A percentile compares a stretch with the other conserved stretches of the same genome.
phyloP scores from a whole-genome alignment of 2,113 vertebrate genomes.

The Indicator maculatus region DNA sequence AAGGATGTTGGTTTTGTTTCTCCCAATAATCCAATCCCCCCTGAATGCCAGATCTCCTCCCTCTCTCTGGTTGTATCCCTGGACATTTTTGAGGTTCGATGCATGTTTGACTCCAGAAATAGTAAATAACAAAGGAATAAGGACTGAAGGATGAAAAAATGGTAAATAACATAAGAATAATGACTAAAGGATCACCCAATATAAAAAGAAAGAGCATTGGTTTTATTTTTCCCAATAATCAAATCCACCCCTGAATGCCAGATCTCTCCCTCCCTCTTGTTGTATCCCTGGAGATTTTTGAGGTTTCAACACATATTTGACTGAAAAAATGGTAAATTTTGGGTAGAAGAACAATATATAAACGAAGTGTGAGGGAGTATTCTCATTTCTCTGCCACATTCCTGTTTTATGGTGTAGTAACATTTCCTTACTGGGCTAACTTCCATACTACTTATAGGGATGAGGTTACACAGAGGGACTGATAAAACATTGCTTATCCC shows the following conservation, averaged over 20 bases:
- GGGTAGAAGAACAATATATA: neutral
- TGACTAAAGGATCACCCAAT: neutral
- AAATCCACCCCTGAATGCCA: neutral
- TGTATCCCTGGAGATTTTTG: neutral
- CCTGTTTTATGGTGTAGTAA: slow-evolving; percentile 41
- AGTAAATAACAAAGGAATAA: neutral
- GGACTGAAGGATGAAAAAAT: neutral
- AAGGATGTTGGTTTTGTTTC: neutral
- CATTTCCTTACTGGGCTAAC: slow-evolving; percentile 36
- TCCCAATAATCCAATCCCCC: neutral
- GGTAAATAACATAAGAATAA: too few species aligned
- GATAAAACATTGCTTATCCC: neutral
- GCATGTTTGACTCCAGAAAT: neutral
- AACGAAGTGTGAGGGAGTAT: slow-evolving; percentile 30
- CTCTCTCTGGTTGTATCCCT: neutral
- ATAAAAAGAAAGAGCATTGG: neutral
- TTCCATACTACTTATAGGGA: slow-evolving; percentile 13
- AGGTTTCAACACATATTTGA: neutral
- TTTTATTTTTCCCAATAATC: neutral
- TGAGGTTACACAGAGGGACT: neutral
- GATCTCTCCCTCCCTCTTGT: neutral
- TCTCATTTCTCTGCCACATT: slow-evolving; percentile 39
- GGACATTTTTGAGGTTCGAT: neutral
- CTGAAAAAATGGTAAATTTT: neutral
- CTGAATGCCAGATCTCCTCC: neutral